Percentiles rank a stretch among this genome's conserved stretches.
phyloP scores from a whole-genome alignment of 2,797 vertebrate species.

The Propithecus deckenii region DNA sequence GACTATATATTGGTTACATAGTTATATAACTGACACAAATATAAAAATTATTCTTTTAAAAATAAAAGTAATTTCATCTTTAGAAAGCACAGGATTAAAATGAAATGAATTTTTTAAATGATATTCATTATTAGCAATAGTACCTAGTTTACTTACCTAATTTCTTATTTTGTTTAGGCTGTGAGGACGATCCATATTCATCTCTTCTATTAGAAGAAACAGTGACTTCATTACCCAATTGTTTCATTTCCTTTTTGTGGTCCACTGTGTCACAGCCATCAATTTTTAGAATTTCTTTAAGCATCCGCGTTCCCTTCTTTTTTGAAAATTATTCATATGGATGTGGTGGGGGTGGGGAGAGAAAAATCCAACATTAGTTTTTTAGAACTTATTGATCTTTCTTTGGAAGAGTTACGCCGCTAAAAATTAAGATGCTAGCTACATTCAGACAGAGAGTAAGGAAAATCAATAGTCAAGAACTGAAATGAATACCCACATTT shows the following conservation, averaged over 20 bases:
- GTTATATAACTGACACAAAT: neutral
- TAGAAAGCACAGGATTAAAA: neutral
- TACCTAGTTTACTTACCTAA: conserved; percentile 86
- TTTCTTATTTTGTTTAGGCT: conserved; percentile 91
- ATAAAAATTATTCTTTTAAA: neutral
- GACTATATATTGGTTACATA: neutral
- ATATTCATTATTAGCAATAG: neutral
- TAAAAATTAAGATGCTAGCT: conserved; percentile 44
- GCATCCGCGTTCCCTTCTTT: conserved; percentile 96
- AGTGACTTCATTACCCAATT: conserved; percentile 74
- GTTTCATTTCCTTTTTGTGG: conserved; percentile 81
- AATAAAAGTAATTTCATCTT: conserved; percentile 9
- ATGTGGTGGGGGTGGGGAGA: neutral
- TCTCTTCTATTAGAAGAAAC: conserved; percentile 77
- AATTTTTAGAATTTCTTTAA: conserved; percentile 99
- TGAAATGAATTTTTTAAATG: neutral
- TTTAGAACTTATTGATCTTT: neutral
- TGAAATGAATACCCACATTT: neutral
- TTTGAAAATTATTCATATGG: conserved; percentile 76
- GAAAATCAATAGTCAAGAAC: neutral
- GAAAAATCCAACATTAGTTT: neutral
- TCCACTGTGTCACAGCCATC: conserved; percentile 87
- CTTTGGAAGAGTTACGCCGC: neutral
- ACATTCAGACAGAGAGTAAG: neutral
- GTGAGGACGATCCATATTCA: conserved; percentile 84